phyloP scores from a whole-genome alignment of 2,113 vertebrate genomes.

The Chionis minor region DNA sequence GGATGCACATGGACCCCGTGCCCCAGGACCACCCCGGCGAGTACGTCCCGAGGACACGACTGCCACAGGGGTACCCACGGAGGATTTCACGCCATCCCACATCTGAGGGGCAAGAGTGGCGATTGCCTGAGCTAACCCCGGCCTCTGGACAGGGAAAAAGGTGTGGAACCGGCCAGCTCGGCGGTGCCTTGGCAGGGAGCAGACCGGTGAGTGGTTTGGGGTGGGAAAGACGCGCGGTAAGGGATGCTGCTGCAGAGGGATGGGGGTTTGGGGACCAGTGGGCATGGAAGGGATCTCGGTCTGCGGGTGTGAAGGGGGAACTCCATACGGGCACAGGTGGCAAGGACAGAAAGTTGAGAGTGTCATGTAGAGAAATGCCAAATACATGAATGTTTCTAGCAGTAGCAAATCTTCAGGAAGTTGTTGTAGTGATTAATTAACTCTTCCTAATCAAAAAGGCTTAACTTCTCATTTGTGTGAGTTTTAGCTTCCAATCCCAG shows the following conservation, averaged over 20 bases:
- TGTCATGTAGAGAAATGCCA: fast-evolving
- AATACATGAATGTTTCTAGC: fast-evolving
- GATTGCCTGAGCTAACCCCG: fast-evolving
- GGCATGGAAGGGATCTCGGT: not conserved
- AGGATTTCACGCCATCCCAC: fast-evolving
- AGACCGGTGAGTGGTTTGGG: not conserved
- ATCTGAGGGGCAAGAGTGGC: not conserved
- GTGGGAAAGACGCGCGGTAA: fast-evolving
- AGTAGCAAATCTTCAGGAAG: not conserved
- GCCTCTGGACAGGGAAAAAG: too few species aligned
- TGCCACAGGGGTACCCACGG: fast-evolving
- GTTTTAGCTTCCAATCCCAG: not conserved
- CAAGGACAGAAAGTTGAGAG: fast-evolving
- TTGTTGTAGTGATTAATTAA: fast-evolving
- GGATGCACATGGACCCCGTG: fast-evolving
- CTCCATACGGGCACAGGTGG: fast-evolving
- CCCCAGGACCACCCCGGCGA: fast-evolving
- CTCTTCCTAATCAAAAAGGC: not conserved
- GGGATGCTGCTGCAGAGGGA: not conserved
- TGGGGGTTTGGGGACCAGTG: not conserved
- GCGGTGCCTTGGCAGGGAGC: not conserved
- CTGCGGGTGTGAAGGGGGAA: fast-evolving
- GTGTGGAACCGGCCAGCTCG: fast-evolving
- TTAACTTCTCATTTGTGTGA: not conserved
- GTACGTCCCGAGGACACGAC: fast-evolving